Base-by-base conservation (phyloP, 2,113 vertebrate genomes). In the Dromaius novaehollandiae region DNA sequence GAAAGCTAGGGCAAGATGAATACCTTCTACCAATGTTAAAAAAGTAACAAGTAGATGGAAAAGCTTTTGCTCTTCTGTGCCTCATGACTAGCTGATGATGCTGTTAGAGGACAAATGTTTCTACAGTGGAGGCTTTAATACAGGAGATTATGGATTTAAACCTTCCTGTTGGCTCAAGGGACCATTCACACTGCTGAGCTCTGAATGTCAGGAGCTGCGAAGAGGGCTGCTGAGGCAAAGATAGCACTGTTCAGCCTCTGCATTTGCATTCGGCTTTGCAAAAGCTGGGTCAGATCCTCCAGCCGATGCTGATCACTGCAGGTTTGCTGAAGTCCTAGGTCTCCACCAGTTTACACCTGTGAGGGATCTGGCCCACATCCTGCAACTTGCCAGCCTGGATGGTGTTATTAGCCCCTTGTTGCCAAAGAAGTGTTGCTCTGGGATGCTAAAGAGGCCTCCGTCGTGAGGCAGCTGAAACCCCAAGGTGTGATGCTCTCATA, bases 51-150 rank as follows among this genome's bases (percentile, higher is more conserved):
- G 30, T 71, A 55, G 65, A 69, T 89, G 87, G 90, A 86, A 76
- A 89, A 71, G 91, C 86, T 87, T 87, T 68, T 80, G 26, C 65
- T 92, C n/a, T 64, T 60, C 93, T 71, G 58, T 12, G 19, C 82
- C 74, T 92, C 32, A 5, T 42, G 69, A 94, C 91, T 60, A 92
- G 89, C n/a, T 84, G 83, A 50, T 95, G 95, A n/a, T 83, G 80
- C 90, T 91, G 77, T 71, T 68, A 56, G 78, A 92, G 93, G 89
- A 89, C 81, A 89, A 94, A 95, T 73, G 80, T 78, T 85, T 74
- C 73, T 66, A 36, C 55, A 88, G 64, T 11, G 74, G 76, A 81
- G 86, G 76, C 44, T 89, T 89, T 93, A 71, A 64, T 38, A 69
- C 30, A 28, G 65, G 48, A 93, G 79, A 86, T 94, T 83, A 75